Percentiles rank a stretch among this genome's conserved stretches.
Evolutionary conservation across 2,797 vertebrate genomes (phyloP).

Genomic region (Sparus aurata): DNA sequence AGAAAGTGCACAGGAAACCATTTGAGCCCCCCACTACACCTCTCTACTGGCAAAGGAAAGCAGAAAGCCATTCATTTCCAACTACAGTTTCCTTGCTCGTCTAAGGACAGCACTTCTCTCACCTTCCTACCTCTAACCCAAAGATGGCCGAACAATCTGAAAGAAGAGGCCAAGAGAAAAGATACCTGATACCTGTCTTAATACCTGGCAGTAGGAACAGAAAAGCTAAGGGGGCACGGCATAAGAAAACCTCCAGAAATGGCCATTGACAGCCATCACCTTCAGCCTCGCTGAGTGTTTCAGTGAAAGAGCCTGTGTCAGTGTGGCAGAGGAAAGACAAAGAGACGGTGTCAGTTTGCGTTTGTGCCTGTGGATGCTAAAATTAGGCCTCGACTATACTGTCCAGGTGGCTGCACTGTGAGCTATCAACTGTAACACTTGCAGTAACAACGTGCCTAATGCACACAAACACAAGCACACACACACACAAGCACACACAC

Average conservation of each 20-base stretch:
- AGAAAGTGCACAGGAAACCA: background rate
- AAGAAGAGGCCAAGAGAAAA: background rate
- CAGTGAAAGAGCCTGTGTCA: slow-evolving; percentile 17
- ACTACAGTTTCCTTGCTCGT: background rate
- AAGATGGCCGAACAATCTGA: slow-evolving; percentile 11
- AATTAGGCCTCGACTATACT: slow-evolving; percentile 61
- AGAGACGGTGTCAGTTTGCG: slow-evolving; percentile 48
- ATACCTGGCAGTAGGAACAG: slow-evolving; percentile 31
- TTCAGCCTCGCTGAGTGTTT: slow-evolving; percentile 27
- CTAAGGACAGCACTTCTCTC: slow-evolving; percentile 3
- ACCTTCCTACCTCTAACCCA: background rate
- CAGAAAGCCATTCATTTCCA: slow-evolving; percentile 5
- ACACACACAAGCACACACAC: background rate
- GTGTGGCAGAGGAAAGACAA: slow-evolving; percentile 46
- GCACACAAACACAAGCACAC: background rate
- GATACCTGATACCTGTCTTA: slow-evolving; percentile 15
- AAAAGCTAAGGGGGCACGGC: background rate
- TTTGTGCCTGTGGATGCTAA: slow-evolving; percentile 63
- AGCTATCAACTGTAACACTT: slow-evolving; percentile 53
- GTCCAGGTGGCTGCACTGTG: slow-evolving; percentile 76
- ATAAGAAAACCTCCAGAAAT: slow-evolving; percentile 22
- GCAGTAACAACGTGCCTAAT: slow-evolving; percentile 11
- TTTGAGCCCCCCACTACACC: background rate
- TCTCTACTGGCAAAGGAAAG: slow-evolving; percentile 23
- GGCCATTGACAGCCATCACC: background rate